Conservation (phyloP, 2,888 invertebrate species). For the Epinotia nisella region DNA sequence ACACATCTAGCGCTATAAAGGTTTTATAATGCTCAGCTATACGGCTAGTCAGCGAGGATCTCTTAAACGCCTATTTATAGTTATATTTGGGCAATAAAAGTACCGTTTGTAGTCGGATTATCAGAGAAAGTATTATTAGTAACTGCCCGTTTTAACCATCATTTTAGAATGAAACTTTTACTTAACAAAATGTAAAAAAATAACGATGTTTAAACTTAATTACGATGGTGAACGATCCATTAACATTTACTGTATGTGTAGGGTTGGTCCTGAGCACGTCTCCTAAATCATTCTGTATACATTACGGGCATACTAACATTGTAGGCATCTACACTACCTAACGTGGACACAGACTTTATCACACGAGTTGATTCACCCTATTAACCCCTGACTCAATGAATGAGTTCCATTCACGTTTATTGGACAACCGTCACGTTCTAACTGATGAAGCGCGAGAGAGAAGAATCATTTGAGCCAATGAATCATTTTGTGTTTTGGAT, state of each 20-base stretch:
- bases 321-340: constrained; percentile 9
- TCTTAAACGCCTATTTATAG: constrained; percentile 28
- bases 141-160: background rate
- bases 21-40: constrained; percentile 15
- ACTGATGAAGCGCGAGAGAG: constrained; percentile 51
- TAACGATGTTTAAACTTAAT: too few relatives aligned
- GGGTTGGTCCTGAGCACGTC: too few relatives aligned
- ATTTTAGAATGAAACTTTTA: too few relatives aligned
- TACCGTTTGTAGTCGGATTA: constrained; percentile 11
- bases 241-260: too few relatives aligned
- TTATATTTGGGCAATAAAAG: constrained; percentile 16
- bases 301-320: too few relatives aligned
- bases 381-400: constrained; percentile 76
- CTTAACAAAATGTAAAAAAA: too few relatives aligned
- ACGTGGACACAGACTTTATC: constrained; percentile 23
- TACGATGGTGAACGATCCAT: too few relatives aligned
- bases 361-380: constrained; percentile 69
- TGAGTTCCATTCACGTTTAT: constrained; percentile 69
- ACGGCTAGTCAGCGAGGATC: constrained; percentile 3
- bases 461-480: constrained; percentile 60
- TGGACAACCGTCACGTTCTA: constrained; percentile 53
- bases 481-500: constrained; percentile 57
- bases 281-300: too few relatives aligned
- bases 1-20: constrained; percentile 14
- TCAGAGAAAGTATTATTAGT: constrained; percentile 3